These are phyloP conservation scores for Colossoma macropomum DNA, from an alignment of 2,113 vertebrate genomes.

Conservation along the genomic window DNA sequence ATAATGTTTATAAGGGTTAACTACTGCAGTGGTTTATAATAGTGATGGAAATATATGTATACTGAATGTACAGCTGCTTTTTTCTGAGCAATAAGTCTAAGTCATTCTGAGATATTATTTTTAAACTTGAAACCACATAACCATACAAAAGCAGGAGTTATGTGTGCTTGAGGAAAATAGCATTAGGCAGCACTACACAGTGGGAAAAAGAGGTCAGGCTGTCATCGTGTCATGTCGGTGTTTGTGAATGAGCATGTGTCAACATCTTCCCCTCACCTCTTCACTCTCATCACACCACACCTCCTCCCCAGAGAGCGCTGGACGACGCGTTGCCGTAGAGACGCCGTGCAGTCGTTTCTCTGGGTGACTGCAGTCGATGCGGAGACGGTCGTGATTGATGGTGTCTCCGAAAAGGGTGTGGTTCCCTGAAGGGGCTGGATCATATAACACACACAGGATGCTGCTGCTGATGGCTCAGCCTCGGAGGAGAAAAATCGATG, in stretches of 20 bases:
- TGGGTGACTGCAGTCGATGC: slow-evolving; percentile 46
- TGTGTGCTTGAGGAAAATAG: too few species aligned
- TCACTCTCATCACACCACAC: slow-evolving; percentile 20
- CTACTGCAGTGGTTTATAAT: too few species aligned
- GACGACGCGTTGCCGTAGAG: slow-evolving; percentile 46
- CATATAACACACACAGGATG: slow-evolving; percentile 47
- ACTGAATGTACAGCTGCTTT: too few species aligned
- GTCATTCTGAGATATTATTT: too few species aligned
- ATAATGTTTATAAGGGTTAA: too few species aligned
- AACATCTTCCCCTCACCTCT: slow-evolving; percentile 27
- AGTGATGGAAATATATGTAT: too few species aligned
- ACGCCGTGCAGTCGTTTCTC: slow-evolving; percentile 40
- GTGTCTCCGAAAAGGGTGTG: slow-evolving; percentile 47
- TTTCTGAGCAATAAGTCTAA: too few species aligned
- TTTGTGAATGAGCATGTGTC: slow-evolving; percentile 37
- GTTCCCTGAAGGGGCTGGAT: slow-evolving; percentile 56
- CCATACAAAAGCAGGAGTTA: too few species aligned
- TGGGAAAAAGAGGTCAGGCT: slow-evolving; percentile 25
- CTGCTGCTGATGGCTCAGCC: slow-evolving; percentile 48
- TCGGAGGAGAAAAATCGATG: slow-evolving; percentile 64
- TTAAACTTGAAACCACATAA: too few species aligned
- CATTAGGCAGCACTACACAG: too few species aligned
- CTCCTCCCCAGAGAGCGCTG: slow-evolving; percentile 37
- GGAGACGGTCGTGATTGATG: slow-evolving; percentile 64
- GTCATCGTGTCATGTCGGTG: slow-evolving; percentile 23